phyloP scores from a whole-genome alignment of 2,888 invertebrate species.

The Leptinotarsa rubiginosa region DNA sequence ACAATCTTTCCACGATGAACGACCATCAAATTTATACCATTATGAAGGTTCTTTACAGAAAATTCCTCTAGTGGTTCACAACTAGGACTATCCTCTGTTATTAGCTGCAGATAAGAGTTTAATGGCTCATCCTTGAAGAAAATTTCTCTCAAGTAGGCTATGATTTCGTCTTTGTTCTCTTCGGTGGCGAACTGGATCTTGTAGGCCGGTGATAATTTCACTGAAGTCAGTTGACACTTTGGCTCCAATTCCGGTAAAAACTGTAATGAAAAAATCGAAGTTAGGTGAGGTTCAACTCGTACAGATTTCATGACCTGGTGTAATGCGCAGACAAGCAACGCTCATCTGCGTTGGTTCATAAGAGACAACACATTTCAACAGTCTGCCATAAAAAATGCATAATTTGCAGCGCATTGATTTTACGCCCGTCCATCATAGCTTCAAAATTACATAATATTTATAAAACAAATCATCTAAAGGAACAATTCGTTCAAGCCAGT shows the following conservation, averaged over 20 bases:
- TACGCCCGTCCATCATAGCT: no score
- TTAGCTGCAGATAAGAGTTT: constrained; percentile 29
- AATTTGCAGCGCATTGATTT: no score
- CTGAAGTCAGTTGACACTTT: not conserved
- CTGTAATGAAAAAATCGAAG: not conserved
- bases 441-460: no score
- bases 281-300: not conserved
- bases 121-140: constrained; percentile 36
- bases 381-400: no score
- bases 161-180: constrained; percentile 24
- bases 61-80: constrained; percentile 34
- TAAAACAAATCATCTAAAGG: no score
- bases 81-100: constrained; percentile 30
- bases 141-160: constrained; percentile 17
- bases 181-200: constrained; percentile 19
- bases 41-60: constrained; percentile 28
- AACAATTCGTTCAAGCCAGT: no score
- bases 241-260: not conserved
- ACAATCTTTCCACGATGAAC: constrained; percentile 22
- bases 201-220: constrained; percentile 1
- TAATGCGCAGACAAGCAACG: no score
- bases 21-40: constrained; percentile 31
- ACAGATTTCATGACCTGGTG: no score
- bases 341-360: no score
- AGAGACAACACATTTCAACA: no score